Conservation (phyloP, 2,797 vertebrate species). For the Propithecus deckenii region DNA sequence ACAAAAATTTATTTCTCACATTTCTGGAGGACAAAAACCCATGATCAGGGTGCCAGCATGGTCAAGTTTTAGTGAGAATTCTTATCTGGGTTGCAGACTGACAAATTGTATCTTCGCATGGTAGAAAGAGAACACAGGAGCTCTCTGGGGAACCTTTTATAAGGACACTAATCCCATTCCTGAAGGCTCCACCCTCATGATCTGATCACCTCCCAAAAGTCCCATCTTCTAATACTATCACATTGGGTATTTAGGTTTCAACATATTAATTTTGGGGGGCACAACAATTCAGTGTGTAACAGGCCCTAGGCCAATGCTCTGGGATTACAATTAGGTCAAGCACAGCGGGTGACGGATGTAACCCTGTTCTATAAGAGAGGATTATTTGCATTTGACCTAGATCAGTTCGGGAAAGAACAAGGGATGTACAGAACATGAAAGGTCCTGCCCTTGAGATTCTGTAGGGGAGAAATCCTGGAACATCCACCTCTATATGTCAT, state of each 20-base stretch:
- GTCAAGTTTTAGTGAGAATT: neutral
- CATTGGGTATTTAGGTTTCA: neutral
- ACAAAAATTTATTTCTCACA: neutral
- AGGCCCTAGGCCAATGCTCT: neutral
- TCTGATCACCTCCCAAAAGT: neutral
- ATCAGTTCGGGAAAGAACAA: neutral
- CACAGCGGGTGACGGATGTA: neutral
- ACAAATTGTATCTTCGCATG: neutral
- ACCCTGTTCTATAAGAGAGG: neutral
- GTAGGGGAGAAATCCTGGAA: neutral
- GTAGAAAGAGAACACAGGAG: neutral
- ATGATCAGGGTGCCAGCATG: neutral
- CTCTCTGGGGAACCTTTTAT: neutral
- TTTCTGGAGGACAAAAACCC: neutral
- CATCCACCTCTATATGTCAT: rapidly evolving
- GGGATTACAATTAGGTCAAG: neutral
- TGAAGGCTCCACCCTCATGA: neutral
- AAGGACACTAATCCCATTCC: neutral
- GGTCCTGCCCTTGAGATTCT: neutral
- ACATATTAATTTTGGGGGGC: neutral
- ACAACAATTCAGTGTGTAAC: neutral
- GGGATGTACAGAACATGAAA: neutral
- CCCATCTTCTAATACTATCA: neutral
- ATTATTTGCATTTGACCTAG: neutral
- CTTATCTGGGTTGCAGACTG: neutral